Percentiles rank a stretch among this genome's conserved stretches.
phyloP scores from a whole-genome alignment of 2,888 invertebrate species.

The Cecidostiba fungosa region DNA sequence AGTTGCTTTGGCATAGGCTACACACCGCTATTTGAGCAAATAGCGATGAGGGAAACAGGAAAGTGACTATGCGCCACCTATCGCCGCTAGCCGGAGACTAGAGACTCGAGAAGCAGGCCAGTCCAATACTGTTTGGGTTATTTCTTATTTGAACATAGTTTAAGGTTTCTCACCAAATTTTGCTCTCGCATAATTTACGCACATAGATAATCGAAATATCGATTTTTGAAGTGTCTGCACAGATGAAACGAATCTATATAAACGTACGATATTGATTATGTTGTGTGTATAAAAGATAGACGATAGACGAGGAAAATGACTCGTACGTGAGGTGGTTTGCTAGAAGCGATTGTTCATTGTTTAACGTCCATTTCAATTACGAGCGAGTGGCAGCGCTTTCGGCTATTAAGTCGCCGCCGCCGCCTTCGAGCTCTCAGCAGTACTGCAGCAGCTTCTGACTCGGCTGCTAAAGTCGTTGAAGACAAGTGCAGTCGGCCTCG shows the following conservation, averaged over 20 bases:
- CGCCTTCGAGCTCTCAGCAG: conserved; percentile 6
- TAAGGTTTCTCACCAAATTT: too few species aligned
- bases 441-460: conserved; percentile 4
- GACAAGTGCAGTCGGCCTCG: background rate
- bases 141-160: too few species aligned
- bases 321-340: background rate
- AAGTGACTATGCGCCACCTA: background rate
- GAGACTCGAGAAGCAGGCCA: background rate
- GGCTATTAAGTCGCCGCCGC: conserved; percentile 33
- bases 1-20: too few species aligned
- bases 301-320: background rate
- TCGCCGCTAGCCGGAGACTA: background rate
- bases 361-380: conserved; percentile 61
- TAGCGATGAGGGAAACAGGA: background rate
- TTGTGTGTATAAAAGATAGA: too few species aligned
- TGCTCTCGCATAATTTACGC: too few species aligned
- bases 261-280: too few species aligned
- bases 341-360: conserved; percentile 58
- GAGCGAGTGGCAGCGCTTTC: conserved; percentile 38
- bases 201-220: too few species aligned
- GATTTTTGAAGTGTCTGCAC: too few species aligned
- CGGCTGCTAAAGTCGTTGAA: background rate
- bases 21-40: background rate
- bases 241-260: too few species aligned
- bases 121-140: too few species aligned